Conservation (phyloP, 2,113 vertebrate species). For the Rhodinocichla rosea region DNA sequence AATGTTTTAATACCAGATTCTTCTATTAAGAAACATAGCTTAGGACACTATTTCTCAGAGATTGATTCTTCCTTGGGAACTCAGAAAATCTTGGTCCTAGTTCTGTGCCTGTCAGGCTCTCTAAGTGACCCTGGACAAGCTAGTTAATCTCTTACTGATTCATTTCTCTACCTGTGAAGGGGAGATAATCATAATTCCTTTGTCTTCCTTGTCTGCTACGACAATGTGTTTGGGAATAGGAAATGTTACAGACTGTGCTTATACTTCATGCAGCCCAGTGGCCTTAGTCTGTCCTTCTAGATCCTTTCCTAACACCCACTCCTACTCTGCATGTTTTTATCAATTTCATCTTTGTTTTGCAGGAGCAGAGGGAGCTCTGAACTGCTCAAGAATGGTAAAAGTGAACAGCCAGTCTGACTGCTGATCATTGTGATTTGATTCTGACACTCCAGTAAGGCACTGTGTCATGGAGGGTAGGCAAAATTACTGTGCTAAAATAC, state of each 20-base stretch:
- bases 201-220: background rate
- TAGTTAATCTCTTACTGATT: conserved; percentile 4
- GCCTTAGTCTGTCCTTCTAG: background rate
- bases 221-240: background rate
- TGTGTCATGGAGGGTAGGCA: background rate
- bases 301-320: background rate
- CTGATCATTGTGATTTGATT: background rate
- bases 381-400: background rate
- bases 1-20: conserved; percentile 49
- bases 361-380: background rate
- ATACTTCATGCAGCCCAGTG: background rate
- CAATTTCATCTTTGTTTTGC: background rate
- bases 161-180: background rate
- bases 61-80: background rate
- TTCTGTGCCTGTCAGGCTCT: background rate
- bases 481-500: background rate
- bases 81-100: background rate
- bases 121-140: conserved; percentile 27
- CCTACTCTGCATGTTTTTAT: background rate
- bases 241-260: background rate
- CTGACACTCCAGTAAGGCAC: background rate
- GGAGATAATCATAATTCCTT: background rate
- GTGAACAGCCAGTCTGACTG: background rate
- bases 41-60: conserved; percentile 2
- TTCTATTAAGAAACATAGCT: conserved; percentile 55